These are phyloP conservation scores for Sterna hirundo DNA, from an alignment of 2,113 vertebrate genomes.

Conservation along the genomic window DNA sequence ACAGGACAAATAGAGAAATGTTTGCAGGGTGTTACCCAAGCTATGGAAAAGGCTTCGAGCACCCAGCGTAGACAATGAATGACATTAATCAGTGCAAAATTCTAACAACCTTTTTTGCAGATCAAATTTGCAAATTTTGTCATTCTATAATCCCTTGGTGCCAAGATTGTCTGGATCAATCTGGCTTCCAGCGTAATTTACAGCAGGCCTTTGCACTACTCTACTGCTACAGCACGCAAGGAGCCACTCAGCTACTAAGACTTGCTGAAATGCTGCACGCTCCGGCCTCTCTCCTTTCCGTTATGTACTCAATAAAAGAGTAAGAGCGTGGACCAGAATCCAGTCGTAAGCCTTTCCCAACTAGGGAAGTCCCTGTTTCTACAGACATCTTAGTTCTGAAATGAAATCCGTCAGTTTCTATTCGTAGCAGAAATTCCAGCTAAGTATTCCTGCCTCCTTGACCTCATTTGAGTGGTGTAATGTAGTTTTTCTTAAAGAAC, in stretches of 20 bases:
- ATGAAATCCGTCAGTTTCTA: neutral
- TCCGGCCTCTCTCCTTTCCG: neutral
- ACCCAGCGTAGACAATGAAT: neutral
- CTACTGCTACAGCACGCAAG: neutral
- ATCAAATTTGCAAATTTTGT: neutral
- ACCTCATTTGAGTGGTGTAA: neutral
- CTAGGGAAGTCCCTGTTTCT: neutral
- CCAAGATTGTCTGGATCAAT: neutral
- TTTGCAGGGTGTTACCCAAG: neutral
- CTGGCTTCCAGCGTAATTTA: neutral
- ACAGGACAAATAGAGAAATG: neutral
- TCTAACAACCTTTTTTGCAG: neutral
- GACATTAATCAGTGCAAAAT: neutral
- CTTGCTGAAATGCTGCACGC: fast-evolving
- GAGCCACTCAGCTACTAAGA: neutral
- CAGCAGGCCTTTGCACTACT: neutral
- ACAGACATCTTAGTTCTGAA: neutral
- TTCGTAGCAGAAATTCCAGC: neutral
- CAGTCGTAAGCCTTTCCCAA: neutral
- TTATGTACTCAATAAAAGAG: neutral
- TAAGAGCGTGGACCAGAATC: neutral
- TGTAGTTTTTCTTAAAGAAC: constrained; percentile 3
- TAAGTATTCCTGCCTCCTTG: neutral
- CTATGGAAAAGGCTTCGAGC: neutral
- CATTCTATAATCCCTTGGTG: neutral